Evolutionary conservation across 2,888 invertebrate species (phyloP), one percentile per base, ranked within the genome.

Genomic region (Oscheius sp.): DNA sequence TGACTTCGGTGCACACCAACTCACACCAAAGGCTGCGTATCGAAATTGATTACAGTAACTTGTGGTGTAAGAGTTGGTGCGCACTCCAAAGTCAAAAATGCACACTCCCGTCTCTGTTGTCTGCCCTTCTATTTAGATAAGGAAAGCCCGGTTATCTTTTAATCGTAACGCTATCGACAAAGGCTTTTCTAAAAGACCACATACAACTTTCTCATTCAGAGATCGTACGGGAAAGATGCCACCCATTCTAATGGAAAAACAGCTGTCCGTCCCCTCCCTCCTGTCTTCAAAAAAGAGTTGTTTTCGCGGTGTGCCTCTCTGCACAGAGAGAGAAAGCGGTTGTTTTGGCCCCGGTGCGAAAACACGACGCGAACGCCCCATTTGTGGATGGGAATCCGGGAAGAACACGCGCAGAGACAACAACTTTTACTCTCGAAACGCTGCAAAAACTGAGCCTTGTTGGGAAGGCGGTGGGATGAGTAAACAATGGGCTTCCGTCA

Each of bases 331-430:
- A 21, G 29, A 32, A 55, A 21, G 55, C 32, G 68, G 68, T 68
- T 68, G 68, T 68, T 68, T 68, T 68, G 68, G 21, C 37, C 42
- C 21, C 9, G 35, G 9, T 32, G 55, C 55, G 63, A 53, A 68
- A 68, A 68, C 68, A 53, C 68, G 68, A 68, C 53, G 11, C 33
- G 63, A 35, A 68, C 53, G 53, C 53, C 68, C 68, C 68, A 68
- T 68, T 68, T 68, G 63, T 63, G 68, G 68, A 47, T 60, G 35
- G 29, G 59, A 32, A 35, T 55, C 55, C 55, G 55, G 32, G 32
- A 55, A 32, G 42, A 42, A 42, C 42, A 42, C 4, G 42, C 7
- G 42, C 42, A 42, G 42, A 42, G 42, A 42, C 42, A 42, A 7
- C 50, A 50, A 48, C 63, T 60, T 42, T 60, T 37, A 29, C 65